Percentiles rank a stretch among this genome's conserved stretches.
phyloP scores from a whole-genome alignment of 1,140 invertebrate species.

The Pseudomyrmex pallidus region DNA sequence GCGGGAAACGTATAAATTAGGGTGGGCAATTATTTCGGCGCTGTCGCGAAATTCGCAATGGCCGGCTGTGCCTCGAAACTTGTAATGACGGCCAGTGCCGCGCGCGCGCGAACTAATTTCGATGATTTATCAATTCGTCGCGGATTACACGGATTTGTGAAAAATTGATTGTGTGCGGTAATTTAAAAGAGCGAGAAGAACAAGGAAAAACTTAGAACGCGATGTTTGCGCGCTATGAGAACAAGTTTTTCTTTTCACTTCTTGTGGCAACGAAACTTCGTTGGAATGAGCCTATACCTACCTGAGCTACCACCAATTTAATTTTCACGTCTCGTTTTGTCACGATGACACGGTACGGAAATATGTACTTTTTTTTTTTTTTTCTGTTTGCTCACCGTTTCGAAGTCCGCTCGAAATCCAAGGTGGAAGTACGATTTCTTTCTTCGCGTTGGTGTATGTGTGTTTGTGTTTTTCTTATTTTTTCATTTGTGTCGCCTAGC shows the following conservation, averaged over 20 bases:
- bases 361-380: not conserved
- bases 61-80: not conserved
- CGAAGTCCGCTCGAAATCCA: not conserved
- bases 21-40: conserved; percentile 32
- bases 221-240: not conserved
- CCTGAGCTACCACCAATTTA: not conserved
- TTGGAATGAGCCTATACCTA: not conserved
- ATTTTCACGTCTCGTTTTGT: not conserved
- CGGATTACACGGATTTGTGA: not conserved
- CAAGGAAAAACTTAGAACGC: no score
- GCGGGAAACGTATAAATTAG: conserved; percentile 28
- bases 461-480: not conserved
- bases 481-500: not conserved
- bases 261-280: not conserved
- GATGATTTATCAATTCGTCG: not conserved
- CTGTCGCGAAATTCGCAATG: conserved; percentile 7
- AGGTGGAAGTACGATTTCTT: conserved; percentile 37
- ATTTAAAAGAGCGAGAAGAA: no score
- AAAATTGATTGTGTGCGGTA: not conserved
- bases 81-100: no score
- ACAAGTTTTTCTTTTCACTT: not conserved
- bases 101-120: not conserved
- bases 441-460: not conserved
- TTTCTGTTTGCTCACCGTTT: not conserved
- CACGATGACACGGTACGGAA: not conserved